Evolutionary conservation across 2,888 invertebrate species (phyloP), one percentile per base, ranked within the genome.

Genomic region (Thymelicus acteon): DNA sequence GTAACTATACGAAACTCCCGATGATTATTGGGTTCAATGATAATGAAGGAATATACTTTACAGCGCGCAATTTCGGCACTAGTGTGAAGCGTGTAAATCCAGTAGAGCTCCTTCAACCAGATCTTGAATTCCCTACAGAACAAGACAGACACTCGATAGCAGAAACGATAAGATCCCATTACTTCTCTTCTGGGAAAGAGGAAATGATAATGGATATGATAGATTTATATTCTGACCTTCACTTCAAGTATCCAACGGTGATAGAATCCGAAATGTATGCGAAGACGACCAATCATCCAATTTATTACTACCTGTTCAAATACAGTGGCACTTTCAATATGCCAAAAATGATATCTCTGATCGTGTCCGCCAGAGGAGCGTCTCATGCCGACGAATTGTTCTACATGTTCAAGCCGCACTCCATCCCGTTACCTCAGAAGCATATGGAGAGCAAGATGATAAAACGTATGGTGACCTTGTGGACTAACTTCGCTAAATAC

Each of bases 401-500:
- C 78, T 93, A 93, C 76, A 78, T 93, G 76, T 91, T 93, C 83
- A 90, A 88, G 75, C 90, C 93, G 0, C 86, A 87, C 60, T 81
- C 85, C 2, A 84, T 93, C 61, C 92, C 92, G 0, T 71, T 91
- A 57, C 89, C 91, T 0, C 84, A 86, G n/a, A 80, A 85, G 19
- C 81, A 80, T 54, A 75, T 89, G 15, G 93, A 93, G 75, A 79
- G 75, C 12, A 73, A 75, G 3, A 92, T 92, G 90, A 85, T 89
- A 60, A 79, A 80, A 54, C 80, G 87, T 2, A 91, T 93, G 90
- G 85, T 92, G 39, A 88, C 86, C 7, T 76, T 93, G 75, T 93
- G 93, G 93, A 93, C 93, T 0, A 93, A 93, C 78, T 93, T 93
- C 70, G 93, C 93, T 3, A 93, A 93, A 75, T 90, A 87, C 76